Base-by-base conservation (phyloP, 2,113 vertebrate genomes). In the Bungarus multicinctus region DNA sequence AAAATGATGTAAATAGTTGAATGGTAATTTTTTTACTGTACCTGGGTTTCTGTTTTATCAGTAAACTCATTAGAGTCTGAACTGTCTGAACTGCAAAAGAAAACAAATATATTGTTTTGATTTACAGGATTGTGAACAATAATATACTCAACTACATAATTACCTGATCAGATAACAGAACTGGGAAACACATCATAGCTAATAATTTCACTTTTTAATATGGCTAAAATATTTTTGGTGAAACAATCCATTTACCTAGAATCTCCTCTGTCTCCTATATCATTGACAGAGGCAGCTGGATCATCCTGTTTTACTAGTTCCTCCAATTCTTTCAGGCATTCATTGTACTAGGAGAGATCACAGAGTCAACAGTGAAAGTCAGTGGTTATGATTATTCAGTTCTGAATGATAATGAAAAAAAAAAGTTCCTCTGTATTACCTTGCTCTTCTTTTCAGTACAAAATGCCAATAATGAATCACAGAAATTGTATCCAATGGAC, bases 401-500 rank as follows among this genome's bases (percentile, higher is more conserved):
- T 69, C 69, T 92, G 92, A 81, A 54, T 60, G 64, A 14, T 27
- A 50, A 50, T 50, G 47, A 50, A 50, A 50, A 74, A 4, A 4
- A 23, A 30, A 45, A 12, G 34, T 0, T 7, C 5, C 60, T 89
- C 92, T 95, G 11, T 45, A 95, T 96, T 97, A 98, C 97, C 96
- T 98, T 98, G 45, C 94, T 93, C 81, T 93, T 94, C 74, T 98
- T 96, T 12, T 97, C 96, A 95, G 97, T 96, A 94, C 95, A 96
- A 55, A 96, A 98, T 57, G 97, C 96, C 91, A 98, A 95, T 69
- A 98, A 97, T 69, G 97, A 97, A 91, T 97, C 96, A 95, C 98
- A 98, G 93, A 98, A 98, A 94, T 97, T 96, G 88, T 97, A 96
- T 60, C 98, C 98, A 95, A 97, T 94, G 86, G 96, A 97, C 85